Base-by-base conservation (phyloP, 2,113 vertebrate genomes). In the Sander vitreus region DNA sequence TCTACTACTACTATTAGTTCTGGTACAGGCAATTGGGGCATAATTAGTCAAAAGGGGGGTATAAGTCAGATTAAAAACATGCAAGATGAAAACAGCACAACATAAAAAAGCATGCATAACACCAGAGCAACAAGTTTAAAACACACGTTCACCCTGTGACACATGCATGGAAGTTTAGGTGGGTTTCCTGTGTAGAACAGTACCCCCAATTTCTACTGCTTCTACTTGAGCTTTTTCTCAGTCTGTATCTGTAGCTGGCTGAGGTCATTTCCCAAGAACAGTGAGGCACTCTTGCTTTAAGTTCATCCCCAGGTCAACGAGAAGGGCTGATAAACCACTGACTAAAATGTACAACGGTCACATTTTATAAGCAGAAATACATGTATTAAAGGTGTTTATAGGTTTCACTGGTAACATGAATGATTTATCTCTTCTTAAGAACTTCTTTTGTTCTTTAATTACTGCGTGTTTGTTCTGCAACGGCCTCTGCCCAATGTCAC, bases 231-330 rank as follows among this genome's bases (percentile, higher is more conserved):
- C 85, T 18, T 65, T 89, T 83, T 60, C 48, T 27, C 23, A 14
- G 39, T 53, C 33, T 69, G 53, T 55, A 25, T 59, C 23, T 55
- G 57, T 33, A 33, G 33, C 70, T 11, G 5, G 57, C 21, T 47
- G 50, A 75, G 85, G 85, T 90, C 78, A 75, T 71, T 86, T 84
- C 30, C 30, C 90, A 91, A 92, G 90, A 90, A 90, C 93, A 84
- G 27, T 0, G 47, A 81, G 71, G 27, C 62, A 6, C 60, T 39
- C 18, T 51, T 16, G 27, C 30, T 43, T 23, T n/a, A 48, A 57
- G 18, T 25, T 82, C 66, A 80, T 39, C 64, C 19, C 16, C 3
- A 19, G 54, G 23, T 75, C 11, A 13, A 25, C 4, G 9, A 58
- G 15, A 76, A 48, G 4, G 23, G 15, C 51, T 4, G 3, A 21